Evolutionary conservation across 64 coral and sea anemone species (phyloP), one percentile per base, ranked within the genome.

Genomic region (Acropora yongei): DNA sequence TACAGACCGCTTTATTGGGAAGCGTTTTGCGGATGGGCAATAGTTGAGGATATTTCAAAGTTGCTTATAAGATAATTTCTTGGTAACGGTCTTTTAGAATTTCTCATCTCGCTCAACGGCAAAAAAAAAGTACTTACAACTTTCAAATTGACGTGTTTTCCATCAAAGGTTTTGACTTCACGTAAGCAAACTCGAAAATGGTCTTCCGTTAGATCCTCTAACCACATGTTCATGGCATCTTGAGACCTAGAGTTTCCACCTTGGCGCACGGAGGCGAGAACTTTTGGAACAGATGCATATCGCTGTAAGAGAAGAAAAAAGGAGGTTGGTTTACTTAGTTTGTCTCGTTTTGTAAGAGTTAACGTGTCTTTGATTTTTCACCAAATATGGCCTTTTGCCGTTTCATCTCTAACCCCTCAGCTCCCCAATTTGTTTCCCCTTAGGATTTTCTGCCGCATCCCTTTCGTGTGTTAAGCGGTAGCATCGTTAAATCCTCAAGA

Each of bases 181-280:
- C 80, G 57, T 4, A 83, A 41, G 16, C 80, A 83, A 1, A 83
- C 12, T 67, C 57, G 42, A 12, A 83, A 83, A 41, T 67, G 41
- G 60, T 66, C 58, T 19, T 44, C 42, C 57, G n/a, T 41, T 43
- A 46, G 42, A 16, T 83, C 80, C 18, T 83, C 80, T 17, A 83
- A 17, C 80, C 80, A 83, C 1, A 83, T 67, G 41, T 83, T 83
- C 80, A 83, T 83, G 17, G 80, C 80, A 51, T 83, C 80, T 61
- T 83, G 60, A 57, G 92, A 78, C 75, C 78, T 79, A 19, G 57
- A 65, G 41, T 46, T 73, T 6, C 51, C 49, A 16, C 65, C 61
- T 18, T 93, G 92, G 51, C 73, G 86, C 43, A 80, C 57, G 17
- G 92, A 47, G 68, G 86, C 78, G 8, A 93, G 78, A 5, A 89